Base-by-base conservation (phyloP, 2,797 vertebrate genomes). In the Rallus crepitans region DNA sequence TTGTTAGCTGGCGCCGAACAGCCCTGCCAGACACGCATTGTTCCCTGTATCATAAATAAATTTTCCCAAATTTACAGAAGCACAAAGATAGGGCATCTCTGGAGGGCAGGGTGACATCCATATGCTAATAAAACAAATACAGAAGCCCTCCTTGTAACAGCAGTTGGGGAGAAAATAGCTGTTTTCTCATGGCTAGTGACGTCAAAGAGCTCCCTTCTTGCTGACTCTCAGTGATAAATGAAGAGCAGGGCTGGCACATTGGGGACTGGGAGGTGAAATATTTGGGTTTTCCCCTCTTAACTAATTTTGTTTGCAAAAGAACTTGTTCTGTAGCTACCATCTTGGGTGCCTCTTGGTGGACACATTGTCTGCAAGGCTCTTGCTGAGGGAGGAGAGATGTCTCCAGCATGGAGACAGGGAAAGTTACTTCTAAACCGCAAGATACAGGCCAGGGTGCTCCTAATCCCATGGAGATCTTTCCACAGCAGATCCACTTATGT, bases 31-130 rank as follows among this genome's bases (percentile, higher is more conserved):
- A 97, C 93, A 97, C 87, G 19, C 81, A 88, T 81, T 97, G 97
- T 97, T 97, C 96, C 68, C 78, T 52, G 27, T 77, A 95, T 79
- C 88, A 93, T 92, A 95, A 97, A 97, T 97, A 97, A 75, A 15
- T 93, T 89, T 75, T 3, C 87, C 85, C 91, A 81, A 87, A 91
- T 95, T 96, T 93, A 93, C 94, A 96, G 94, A 83, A 81, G 42
- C 59, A 65, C 10, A 2, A 82, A 97, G 96, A 97, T 94, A 96
- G 91, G 69, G 65, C 72, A 84, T 79, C 86, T 65, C 56, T 86
- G 82, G 72, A 97, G 97, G 97, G 94, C 97, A 97, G 77, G 68
- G 52, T 96, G 97, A 97, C 97, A 95, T 92, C 79, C 77, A 65
- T 56, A 47, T 80, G 25, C 87, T 61, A 91, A 80, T 52, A 75